Base-by-base conservation (phyloP, 1,140 invertebrate species). In the Tribolium madens region DNA sequence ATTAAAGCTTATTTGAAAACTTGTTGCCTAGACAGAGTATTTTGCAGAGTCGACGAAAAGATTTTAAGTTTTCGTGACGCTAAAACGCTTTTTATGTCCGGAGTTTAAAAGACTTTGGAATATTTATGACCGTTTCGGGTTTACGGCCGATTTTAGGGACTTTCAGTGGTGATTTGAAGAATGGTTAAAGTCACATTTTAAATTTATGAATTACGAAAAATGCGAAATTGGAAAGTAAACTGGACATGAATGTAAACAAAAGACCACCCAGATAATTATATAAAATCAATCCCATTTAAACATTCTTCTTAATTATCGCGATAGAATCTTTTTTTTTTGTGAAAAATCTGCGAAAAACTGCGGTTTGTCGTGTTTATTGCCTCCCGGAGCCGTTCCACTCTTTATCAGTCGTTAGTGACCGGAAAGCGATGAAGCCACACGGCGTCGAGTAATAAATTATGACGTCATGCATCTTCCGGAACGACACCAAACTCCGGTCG, bases 391-490 rank as follows among this genome's bases (percentile, higher is more conserved):
- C 17, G 52, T 26, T 57, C 52, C 52, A 18, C 13, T 64, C 57
- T 64, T 64, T 64, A 64, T 64, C 57, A 33, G 57, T 26, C 57
- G 21, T 64, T 64, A 64, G 57, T 64, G 57, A 64, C 57, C 57
- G 57, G 57, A 64, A 64, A 36, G 57, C 57, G 21, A 14, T 64
- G 57, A 64, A 74, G 15, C 52, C 33, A 15, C 36, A 7, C 52
- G 33, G 52, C 71, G 71, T 48, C 71, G 18, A 21, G 18, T 33
- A n/a, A 73, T 74, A 57, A 76, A 76, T 69, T 76, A 76, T 76
- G 74, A 50, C 74, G 60, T 76, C 74, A 76, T 76, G 53, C 74
- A 52, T 76, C 74, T 76, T 76, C 74, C 74, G 74, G 47, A 64
- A 64, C 57, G 26, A 60, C 53, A 60, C 15, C 53, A 15, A 26